Percentiles rank a stretch among this genome's conserved stretches.
Conservation (phyloP, 2,113 vertebrate genomes). For the Tachysurus fulvidraco region DNA sequence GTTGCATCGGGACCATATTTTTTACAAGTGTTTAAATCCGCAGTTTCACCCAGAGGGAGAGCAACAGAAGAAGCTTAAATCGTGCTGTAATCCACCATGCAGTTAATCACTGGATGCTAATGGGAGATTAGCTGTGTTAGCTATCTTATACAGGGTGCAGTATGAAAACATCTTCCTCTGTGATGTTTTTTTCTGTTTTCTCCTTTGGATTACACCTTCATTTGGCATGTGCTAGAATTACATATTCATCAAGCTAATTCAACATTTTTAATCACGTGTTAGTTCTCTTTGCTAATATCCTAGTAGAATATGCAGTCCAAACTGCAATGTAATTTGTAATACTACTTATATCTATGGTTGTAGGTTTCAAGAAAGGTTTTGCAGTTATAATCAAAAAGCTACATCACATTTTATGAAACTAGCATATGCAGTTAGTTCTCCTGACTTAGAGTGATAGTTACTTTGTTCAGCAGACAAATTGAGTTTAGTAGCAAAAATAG, state of each 20-base stretch:
- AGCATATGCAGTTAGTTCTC: not conserved
- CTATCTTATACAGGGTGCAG: not conserved
- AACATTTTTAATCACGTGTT: not conserved
- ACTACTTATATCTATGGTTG: not conserved
- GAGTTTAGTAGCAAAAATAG: not conserved
- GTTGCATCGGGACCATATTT: slow-evolving; percentile 68
- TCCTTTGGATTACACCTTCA: not conserved
- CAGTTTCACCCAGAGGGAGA: slow-evolving; percentile 54
- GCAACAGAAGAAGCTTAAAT: slow-evolving; percentile 39
- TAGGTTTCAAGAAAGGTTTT: too few relatives aligned
- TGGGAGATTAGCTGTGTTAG: slow-evolving; percentile 13
- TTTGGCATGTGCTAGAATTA: not conserved
- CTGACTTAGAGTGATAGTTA: not conserved
- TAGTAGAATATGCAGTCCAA: not conserved
- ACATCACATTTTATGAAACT: not conserved
- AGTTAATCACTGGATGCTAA: slow-evolving; percentile 25
- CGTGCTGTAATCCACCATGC: slow-evolving; percentile 10
- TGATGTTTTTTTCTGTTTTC: not conserved
- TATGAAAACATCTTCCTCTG: not conserved
- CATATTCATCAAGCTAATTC: not conserved
- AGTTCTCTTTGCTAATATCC: not conserved
- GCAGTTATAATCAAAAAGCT: not conserved
- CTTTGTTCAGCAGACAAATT: not conserved
- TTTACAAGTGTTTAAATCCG: slow-evolving; percentile 69
- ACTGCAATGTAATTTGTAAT: not conserved